Evolutionary conservation across 2,113 vertebrate species (phyloP).

Genomic region (Gambusia affinis): DNA sequence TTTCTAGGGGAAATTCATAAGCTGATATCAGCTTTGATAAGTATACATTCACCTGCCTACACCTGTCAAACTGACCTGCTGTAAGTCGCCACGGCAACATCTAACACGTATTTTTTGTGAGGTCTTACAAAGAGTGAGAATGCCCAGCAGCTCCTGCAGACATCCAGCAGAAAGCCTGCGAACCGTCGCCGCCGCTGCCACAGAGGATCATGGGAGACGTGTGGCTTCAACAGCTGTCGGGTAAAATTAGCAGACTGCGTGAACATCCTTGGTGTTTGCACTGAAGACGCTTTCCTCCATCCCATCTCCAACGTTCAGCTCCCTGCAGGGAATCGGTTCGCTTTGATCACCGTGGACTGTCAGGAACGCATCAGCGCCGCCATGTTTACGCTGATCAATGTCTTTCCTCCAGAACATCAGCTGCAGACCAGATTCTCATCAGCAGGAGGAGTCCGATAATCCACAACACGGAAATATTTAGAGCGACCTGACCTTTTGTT

Average conservation of each 20-base stretch:
- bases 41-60: no score
- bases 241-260: not conserved
- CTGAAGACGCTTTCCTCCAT: not conserved
- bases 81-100: no score
- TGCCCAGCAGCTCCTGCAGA: not conserved
- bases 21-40: not conserved
- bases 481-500: no score
- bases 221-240: constrained; percentile 9
- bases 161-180: not conserved
- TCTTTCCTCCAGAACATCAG: not conserved
- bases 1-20: not conserved
- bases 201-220: not conserved
- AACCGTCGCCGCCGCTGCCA: not conserved
- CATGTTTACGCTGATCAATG: not conserved
- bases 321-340: not conserved
- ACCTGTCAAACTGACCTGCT: no score
- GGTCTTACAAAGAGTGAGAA: not conserved
- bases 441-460: no score
- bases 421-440: not conserved
- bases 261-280: not conserved
- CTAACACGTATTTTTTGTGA: not conserved
- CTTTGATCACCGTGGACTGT: not conserved
- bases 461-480: no score
- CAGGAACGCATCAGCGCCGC: not conserved
- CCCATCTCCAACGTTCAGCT: not conserved